Conservation (phyloP, 2,797 vertebrate genomes). For the Lagorchestes hirsutus region DNA sequence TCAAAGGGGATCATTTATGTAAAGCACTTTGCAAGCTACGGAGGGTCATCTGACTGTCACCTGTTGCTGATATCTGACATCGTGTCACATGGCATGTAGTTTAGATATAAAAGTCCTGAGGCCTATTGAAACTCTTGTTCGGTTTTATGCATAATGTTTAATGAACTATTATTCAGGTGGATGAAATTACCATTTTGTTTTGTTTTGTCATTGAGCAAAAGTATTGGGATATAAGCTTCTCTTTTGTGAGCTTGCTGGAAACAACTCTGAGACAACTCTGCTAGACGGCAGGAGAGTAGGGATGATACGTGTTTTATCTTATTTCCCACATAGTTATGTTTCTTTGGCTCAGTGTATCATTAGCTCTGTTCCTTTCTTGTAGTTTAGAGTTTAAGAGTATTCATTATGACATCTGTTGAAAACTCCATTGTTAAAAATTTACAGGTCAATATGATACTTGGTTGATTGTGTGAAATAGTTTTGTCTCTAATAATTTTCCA, state of each 20-base stretch:
- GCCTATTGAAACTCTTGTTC: background rate
- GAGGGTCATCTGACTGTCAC: background rate
- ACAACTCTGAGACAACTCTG: background rate
- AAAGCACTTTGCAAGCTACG: background rate
- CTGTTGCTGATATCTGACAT: background rate
- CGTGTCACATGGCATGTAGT: background rate
- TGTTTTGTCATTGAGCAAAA: background rate
- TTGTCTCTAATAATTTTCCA: background rate
- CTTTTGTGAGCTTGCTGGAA: background rate
- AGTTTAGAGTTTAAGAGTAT: background rate
- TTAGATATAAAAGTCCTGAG: background rate
- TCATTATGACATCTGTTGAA: background rate
- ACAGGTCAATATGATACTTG: background rate
- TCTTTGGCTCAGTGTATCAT: background rate
- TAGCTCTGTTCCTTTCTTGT: background rate
- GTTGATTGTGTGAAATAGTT: background rate
- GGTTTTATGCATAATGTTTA: background rate
- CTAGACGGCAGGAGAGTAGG: background rate
- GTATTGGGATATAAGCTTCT: background rate
- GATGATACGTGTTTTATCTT: background rate
- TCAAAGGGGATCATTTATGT: background rate
- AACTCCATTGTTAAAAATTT: background rate
- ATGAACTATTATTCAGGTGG: background rate
- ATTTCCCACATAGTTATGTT: background rate
- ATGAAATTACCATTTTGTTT: background rate